Conservation (phyloP, 2,113 vertebrate genomes). For the Plestiodon gilberti region DNA sequence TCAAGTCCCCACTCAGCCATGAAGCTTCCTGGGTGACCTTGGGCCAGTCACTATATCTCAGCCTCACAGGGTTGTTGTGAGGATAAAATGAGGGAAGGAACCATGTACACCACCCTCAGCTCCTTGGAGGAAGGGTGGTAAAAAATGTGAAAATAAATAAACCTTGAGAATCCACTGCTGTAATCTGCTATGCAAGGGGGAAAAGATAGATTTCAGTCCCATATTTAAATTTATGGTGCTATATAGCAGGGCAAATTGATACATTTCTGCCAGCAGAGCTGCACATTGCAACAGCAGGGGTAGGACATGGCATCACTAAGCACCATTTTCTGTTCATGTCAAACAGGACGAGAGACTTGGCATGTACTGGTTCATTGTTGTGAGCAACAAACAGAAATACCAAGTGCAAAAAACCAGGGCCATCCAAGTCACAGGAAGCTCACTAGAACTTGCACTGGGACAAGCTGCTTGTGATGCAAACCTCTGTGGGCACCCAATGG, state of each 20-base stretch:
- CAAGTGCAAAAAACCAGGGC: background rate
- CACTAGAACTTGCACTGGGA: background rate
- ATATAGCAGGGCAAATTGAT: background rate
- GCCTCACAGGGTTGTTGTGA: too few species aligned
- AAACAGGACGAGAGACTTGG: background rate
- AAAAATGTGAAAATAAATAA: too few species aligned
- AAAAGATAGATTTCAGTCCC: background rate
- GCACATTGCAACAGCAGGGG: background rate
- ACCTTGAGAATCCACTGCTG: background rate
- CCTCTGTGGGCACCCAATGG: background rate
- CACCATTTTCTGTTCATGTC: background rate
- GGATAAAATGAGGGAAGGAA: too few species aligned
- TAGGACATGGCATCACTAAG: background rate
- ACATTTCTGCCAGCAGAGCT: background rate
- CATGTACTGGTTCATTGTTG: background rate
- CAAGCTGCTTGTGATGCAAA: background rate
- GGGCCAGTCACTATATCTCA: too few species aligned
- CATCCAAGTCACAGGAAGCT: background rate
- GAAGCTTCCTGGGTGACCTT: too few species aligned
- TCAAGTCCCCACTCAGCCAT: too few species aligned
- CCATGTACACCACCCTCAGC: too few species aligned
- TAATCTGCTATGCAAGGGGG: background rate
- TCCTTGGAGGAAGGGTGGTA: too few species aligned
- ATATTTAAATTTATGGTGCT: background rate
- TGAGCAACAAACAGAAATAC: background rate